Evolutionary conservation across 2,113 vertebrate genomes (phyloP).

Genomic region (Hippolais icterina): DNA sequence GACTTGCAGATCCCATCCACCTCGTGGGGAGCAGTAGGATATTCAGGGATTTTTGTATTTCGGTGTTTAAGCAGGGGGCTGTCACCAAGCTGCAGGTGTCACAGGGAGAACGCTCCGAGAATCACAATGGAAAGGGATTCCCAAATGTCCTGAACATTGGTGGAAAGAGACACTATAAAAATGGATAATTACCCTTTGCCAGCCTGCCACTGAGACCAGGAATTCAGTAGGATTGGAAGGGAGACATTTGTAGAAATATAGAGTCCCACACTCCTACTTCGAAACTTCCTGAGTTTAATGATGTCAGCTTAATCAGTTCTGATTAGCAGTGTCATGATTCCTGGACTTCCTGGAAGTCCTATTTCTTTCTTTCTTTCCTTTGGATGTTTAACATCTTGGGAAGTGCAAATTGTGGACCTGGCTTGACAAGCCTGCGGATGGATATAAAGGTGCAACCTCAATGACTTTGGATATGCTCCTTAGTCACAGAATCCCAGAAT

Average conservation of each 20-base stretch:
- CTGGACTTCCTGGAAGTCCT: background rate
- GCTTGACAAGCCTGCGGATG: background rate
- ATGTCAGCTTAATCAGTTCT: background rate
- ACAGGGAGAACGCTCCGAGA: background rate
- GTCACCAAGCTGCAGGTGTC: background rate
- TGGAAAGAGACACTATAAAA: background rate
- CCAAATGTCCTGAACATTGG: background rate
- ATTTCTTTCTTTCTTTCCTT: background rate
- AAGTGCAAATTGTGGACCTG: background rate
- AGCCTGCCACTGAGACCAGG: background rate
- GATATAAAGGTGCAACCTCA: background rate
- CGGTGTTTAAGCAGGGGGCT: background rate
- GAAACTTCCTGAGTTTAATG: background rate
- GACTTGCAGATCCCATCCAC: background rate
- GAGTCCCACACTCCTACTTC: background rate
- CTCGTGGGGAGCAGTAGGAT: rapidly evolving
- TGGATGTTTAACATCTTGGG: background rate
- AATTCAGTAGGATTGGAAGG: background rate
- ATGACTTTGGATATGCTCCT: background rate
- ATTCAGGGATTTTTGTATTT: background rate
- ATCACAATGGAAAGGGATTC: background rate
- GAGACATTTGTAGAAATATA: background rate
- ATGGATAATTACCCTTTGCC: background rate
- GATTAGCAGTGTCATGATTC: background rate
- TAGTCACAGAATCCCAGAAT: background rate